Conservation (phyloP, 1,140 invertebrate genomes). For the Heterodera carotae region DNA sequence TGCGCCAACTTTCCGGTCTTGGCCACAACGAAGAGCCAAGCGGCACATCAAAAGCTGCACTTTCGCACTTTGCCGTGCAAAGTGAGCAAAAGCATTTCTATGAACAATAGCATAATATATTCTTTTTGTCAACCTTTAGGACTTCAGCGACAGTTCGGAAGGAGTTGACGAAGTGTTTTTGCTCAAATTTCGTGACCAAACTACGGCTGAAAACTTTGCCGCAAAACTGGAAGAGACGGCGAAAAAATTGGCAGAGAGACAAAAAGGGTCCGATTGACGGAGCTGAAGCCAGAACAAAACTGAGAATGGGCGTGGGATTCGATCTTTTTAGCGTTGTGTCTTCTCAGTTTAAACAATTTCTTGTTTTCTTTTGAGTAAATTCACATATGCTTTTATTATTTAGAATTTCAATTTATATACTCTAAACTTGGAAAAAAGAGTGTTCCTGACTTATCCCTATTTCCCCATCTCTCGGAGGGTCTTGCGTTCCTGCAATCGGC, state of each 20-base stretch:
- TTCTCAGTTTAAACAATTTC: too few species aligned
- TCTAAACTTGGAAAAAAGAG: too few species aligned
- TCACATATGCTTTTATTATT: too few species aligned
- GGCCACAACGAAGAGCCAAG: constrained; percentile 9
- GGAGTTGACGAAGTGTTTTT: constrained; percentile 19
- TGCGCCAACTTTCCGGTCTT: constrained; percentile 65
- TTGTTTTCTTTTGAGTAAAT: too few species aligned
- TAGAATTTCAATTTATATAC: too few species aligned
- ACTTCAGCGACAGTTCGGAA: neutral
- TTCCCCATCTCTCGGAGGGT: too few species aligned
- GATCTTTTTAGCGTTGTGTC: too few species aligned
- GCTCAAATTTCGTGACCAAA: constrained; percentile 15
- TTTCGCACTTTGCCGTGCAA: constrained; percentile 17
- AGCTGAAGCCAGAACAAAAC: too few species aligned
- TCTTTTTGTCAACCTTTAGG: constrained; percentile 1
- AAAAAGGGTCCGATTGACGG: too few species aligned
- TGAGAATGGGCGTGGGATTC: too few species aligned
- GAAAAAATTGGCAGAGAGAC: neutral
- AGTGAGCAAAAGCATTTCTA: constrained; percentile 1
- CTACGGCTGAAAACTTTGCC: constrained; percentile 4
- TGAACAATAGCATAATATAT: neutral
- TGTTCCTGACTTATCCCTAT: too few species aligned
- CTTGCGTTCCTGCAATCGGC: too few species aligned
- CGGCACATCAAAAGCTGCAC: constrained; percentile 14
- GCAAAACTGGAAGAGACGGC: constrained; percentile 6